These are phyloP conservation scores for Choristoneura fumiferana DNA, from an alignment of 1,140 invertebrate genomes.

Conservation along the genomic window DNA sequence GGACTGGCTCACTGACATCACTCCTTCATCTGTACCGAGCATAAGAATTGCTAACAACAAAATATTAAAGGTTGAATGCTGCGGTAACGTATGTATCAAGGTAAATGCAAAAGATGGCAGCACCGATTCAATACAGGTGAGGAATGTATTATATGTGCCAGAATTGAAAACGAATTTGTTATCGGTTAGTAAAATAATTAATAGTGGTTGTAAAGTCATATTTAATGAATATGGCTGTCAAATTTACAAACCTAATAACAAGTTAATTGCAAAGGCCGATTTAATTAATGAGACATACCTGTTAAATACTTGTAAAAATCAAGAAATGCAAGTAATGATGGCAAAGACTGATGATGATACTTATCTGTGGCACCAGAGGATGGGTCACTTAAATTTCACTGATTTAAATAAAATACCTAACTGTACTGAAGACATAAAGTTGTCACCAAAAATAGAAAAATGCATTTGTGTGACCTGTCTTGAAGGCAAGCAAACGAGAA, in stretches of 20 bases:
- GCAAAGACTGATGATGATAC: slow-evolving; percentile 26
- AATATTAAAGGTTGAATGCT: slow-evolving; percentile 29
- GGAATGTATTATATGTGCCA: slow-evolving; percentile 38
- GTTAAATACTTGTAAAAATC: slow-evolving; percentile 33
- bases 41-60: slow-evolving; percentile 34
- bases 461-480: slow-evolving; percentile 38
- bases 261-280: slow-evolving; percentile 34
- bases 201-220: slow-evolving; percentile 35
- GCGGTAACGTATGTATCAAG: slow-evolving; percentile 29
- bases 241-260: slow-evolving; percentile 32
- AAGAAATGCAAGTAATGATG: slow-evolving; percentile 25
- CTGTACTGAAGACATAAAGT: slow-evolving; percentile 27
- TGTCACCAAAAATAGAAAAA: slow-evolving; percentile 24
- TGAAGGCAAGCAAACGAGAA: slow-evolving; percentile 41
- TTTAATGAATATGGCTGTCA: slow-evolving; percentile 37
- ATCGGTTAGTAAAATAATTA: slow-evolving; percentile 40
- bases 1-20: slow-evolving; percentile 28
- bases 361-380: slow-evolving; percentile 34
- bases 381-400: slow-evolving; percentile 34
- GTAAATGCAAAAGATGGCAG: slow-evolving; percentile 25
- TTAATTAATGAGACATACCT: slow-evolving; percentile 37
- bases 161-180: slow-evolving; percentile 34
- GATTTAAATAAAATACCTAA: slow-evolving; percentile 30
- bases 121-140: slow-evolving; percentile 31
- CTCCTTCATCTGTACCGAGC: slow-evolving; percentile 23